A percentile compares a stretch with the other conserved stretches of the same genome.
phyloP scores from a whole-genome alignment of 2,797 vertebrate genomes.

The Sebastes oblongus region DNA sequence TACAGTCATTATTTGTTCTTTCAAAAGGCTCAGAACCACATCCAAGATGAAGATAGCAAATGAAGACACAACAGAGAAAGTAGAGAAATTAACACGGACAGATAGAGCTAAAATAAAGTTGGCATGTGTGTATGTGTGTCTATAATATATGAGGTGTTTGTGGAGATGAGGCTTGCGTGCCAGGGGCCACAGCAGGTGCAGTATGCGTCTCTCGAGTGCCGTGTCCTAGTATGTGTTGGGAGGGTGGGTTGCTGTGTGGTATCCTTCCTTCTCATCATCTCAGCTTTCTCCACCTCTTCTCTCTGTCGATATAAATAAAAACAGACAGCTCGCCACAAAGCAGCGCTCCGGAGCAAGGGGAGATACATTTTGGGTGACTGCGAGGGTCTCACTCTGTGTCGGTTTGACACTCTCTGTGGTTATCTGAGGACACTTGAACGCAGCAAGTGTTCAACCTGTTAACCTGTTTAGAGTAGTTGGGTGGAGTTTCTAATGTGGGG shows the following conservation, averaged over 20 bases:
- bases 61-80: neutral
- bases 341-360: constrained; percentile 33
- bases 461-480: neutral
- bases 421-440: constrained; percentile 18
- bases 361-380: constrained; percentile 18
- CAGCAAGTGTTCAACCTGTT: neutral
- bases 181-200: constrained; percentile 69
- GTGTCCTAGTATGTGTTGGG: constrained; percentile 65
- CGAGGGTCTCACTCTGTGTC: neutral
- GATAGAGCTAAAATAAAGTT: constrained; percentile 10
- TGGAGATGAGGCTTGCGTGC: constrained; percentile 69
- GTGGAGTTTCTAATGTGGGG: too few relatives aligned
- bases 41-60: too few relatives aligned
- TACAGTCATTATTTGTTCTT: neutral
- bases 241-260: constrained; percentile 25
- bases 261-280: constrained; percentile 64
- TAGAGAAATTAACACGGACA: neutral
- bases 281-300: constrained; percentile 73
- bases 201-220: constrained; percentile 62
- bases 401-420: constrained; percentile 17
- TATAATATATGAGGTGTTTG: constrained; percentile 68
- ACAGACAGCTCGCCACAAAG: constrained; percentile 62
- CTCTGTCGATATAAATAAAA: constrained; percentile 79
- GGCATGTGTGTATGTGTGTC: constrained; percentile 14
- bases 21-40: neutral